phyloP scores from a whole-genome alignment of 2,113 vertebrate species.

The Gymnobelideus leadbeateri region DNA sequence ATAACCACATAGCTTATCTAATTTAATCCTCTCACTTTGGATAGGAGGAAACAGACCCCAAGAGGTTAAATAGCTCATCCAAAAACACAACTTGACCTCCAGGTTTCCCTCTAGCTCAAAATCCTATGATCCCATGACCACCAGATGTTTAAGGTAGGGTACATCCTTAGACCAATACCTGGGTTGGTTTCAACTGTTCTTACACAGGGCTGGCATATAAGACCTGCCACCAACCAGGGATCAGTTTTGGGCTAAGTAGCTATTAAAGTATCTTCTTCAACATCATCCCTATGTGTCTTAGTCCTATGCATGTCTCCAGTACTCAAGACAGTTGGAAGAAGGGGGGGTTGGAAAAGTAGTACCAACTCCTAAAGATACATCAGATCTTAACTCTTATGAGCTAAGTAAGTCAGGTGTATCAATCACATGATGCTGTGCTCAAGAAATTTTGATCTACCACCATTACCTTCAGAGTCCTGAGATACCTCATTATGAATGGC shows the following conservation, averaged over 20 bases:
- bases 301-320: not conserved
- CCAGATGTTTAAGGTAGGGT: not conserved
- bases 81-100: not conserved
- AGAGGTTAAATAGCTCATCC: no score
- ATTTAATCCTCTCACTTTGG: not conserved
- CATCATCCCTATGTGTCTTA: not conserved
- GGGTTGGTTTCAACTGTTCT: not conserved
- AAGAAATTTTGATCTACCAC: conserved; percentile 19
- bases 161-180: not conserved
- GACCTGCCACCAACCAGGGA: not conserved
- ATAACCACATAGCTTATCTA: not conserved
- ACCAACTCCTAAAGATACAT: not conserved
- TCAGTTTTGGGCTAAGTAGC: not conserved
- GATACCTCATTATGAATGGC: not conserved
- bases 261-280: conserved; percentile 17
- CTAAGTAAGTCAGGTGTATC: not conserved
- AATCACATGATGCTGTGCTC: not conserved
- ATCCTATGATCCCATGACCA: not conserved
- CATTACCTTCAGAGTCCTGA: not conserved
- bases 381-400: not conserved
- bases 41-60: not conserved
- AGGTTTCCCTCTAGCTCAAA: not conserved
- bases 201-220: not conserved
- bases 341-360: not conserved
- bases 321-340: not conserved